Evolutionary conservation across 2,888 invertebrate genomes (phyloP), one percentile per base, ranked within the genome.

Genomic region (Pyrrhosoma nymphula): DNA sequence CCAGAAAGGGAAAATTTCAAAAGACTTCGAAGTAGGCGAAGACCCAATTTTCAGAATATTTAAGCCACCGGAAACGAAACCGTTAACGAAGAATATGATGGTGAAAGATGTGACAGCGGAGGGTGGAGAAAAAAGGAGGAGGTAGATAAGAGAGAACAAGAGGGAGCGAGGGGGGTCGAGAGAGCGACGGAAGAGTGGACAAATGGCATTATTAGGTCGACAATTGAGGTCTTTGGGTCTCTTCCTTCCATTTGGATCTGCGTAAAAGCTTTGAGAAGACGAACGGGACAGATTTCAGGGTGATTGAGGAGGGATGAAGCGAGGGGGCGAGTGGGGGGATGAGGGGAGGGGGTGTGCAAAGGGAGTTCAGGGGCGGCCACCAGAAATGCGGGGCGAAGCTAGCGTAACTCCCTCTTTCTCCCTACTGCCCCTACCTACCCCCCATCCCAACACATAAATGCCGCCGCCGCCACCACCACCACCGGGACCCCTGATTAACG

Each of bases 401-500:
- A n/a, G 89, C 3, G 26, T 2, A 26, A 8, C 39, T 69, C 47
- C 56, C 55, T 55, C 89, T 26, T 18, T 39, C 39, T 26, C 88
- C 88, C 10, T 12, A 8, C 23, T 14, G 18, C 89, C 55, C 14
- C n/a, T n/a, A 75, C 69, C 91, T 23, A 4, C 60, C 20, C 26
- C 91, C 60, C 69, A 26, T n/a, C 26, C 35, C 35, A 14, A 12
- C 10, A 16, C 4, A 10, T 35, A 18, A 35, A 30, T 35, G 16
- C 82, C 35, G 82, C 30, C 82, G n/a, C 69, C 82, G 2, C 30
- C 82, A 30, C 82, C 82, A 30, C 82, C 93, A 93, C 93, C 47
- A 47, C 69, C 0, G n/a, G 82, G 82, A 35, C 47, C 60, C 93
- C 93, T 93, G 93, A 93, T 93, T 93, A 93, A 93, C 69, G 93